Percentiles rank a stretch among this genome's conserved stretches.
Evolutionary conservation across 2,113 vertebrate genomes (phyloP).

Genomic region (Atractosteus spatula): DNA sequence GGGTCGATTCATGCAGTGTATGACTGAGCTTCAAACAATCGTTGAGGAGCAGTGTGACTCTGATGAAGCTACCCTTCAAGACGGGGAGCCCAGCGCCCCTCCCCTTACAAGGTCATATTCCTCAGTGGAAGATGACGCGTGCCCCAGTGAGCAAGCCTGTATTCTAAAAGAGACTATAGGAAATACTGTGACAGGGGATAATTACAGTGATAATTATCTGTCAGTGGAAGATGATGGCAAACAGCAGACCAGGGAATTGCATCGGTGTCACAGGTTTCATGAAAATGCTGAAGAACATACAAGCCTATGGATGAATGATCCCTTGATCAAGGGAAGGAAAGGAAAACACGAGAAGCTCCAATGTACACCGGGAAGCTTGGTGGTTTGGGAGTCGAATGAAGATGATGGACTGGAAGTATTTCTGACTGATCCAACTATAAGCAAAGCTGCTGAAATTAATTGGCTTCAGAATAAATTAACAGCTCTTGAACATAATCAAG

Average conservation of each 20-base stretch:
- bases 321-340: background rate
- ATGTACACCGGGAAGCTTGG: background rate
- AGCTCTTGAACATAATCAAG: background rate
- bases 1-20: background rate
- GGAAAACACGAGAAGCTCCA: background rate
- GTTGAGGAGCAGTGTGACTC: background rate
- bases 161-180: background rate
- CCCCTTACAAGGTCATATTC: background rate
- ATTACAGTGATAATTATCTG: background rate
- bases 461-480: background rate
- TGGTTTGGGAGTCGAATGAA: background rate
- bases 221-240: background rate
- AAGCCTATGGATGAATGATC: background rate
- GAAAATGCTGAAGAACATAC: background rate
- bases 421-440: constrained; percentile 4
- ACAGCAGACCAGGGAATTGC: background rate
- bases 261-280: background rate
- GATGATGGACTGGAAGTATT: background rate
- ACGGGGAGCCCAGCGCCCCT: background rate
- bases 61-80: background rate
- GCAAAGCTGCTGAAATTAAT: background rate
- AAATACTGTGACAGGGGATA: background rate
- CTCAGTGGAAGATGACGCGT: background rate
- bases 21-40: background rate
- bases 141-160: too few relatives aligned